Evolutionary conservation across 2,888 invertebrate genomes (phyloP), one percentile per base, ranked within the genome.

Genomic region (Maniola hyperantus): DNA sequence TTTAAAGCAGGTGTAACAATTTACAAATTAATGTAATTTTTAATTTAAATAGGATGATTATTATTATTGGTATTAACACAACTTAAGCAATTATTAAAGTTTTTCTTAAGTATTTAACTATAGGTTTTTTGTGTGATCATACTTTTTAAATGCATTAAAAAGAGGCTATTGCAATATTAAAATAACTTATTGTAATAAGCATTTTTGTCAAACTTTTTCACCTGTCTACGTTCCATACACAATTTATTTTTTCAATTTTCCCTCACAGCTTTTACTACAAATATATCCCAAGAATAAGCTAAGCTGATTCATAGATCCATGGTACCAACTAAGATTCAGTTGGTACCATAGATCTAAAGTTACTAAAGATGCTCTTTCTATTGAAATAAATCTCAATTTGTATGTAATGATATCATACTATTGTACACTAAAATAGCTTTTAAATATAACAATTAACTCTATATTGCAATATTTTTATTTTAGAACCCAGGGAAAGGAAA

Each of bases 141-240:
- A 15, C 15, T 46, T 46, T 7, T 15, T 8, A 18, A 48, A 48
- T 15, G 15, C 15, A 7, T 18, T 7, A 6, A n/a, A 6, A 48
- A 48, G 15, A 48, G 48, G 15, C 48, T 48, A 48, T 8, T 48
- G 48, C 18, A 18, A 48, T 48, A 44, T 44, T 5, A 0, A 13
- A 6, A 11, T 15, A 15, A 15, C 8, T n/a, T 46, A 7, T 8
- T 46, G 13, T 42, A n/a, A 11, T 13, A 8, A 15, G n/a, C 6
- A 18, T 15, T 8, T 48, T 8, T 48, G 13, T 18, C 2, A 39
- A 39, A 39, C 10, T 10, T 10, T 36, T 34, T 54, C 15, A 34
- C 54, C n/a, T 13, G 6, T 42, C 20, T 42, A 42, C 42, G 42
- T 57, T 57, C 57, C 57, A 57, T 20, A 42, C 39, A 55, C n/a